Conservation (phyloP, 1,140 invertebrate species). For the Anastatus disparis region DNA sequence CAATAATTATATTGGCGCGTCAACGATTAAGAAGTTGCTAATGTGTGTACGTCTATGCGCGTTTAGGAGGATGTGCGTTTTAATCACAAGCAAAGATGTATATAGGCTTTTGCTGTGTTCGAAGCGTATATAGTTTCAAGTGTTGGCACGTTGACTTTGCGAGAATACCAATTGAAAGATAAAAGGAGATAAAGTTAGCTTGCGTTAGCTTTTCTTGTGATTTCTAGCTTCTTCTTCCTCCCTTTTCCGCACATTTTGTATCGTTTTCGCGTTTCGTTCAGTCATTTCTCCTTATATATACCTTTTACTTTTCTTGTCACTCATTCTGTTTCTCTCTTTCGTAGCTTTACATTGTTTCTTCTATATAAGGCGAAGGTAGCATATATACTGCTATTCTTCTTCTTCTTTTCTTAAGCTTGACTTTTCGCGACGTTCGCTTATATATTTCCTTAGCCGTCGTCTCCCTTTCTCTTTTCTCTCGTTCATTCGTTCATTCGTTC, state of each 20-base stretch:
- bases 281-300: conserved; percentile 30
- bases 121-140: conserved; percentile 52
- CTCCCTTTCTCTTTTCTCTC: conserved; percentile 25
- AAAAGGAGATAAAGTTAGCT: conserved; percentile 60
- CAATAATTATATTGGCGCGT: conserved; percentile 60
- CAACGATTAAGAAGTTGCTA: too few relatives aligned
- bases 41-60: too few relatives aligned
- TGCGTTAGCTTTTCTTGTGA: too few relatives aligned
- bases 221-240: background rate
- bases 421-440: too few relatives aligned
- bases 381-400: too few relatives aligned
- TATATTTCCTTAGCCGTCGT: background rate
- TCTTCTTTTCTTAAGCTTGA: too few relatives aligned
- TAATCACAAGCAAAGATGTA: conserved; percentile 60
- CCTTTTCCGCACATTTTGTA: conserved; percentile 10
- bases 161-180: conserved; percentile 63
- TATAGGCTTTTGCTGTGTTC: conserved; percentile 53
- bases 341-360: too few relatives aligned
- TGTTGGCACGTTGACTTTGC: conserved; percentile 57
- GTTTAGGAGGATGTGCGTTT: conserved; percentile 51
- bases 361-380: too few relatives aligned
- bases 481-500: background rate
- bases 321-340: background rate
- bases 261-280: conserved; percentile 39
- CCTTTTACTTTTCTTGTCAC: conserved; percentile 46